phyloP scores from a whole-genome alignment of 2,113 vertebrate genomes.

The Bufo bufo region DNA sequence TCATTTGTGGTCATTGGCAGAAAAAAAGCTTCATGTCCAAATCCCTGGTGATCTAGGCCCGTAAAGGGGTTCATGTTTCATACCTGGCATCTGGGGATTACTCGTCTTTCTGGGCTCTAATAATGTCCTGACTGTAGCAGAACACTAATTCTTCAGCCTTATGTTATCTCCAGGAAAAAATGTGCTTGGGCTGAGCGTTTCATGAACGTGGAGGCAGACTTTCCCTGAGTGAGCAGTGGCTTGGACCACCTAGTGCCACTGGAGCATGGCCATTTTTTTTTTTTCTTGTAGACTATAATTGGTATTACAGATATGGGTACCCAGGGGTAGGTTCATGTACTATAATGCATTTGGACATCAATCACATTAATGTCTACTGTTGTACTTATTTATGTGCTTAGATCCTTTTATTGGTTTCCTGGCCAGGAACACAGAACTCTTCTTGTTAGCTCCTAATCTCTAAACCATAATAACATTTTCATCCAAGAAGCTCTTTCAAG shows the following conservation, averaged over 20 bases:
- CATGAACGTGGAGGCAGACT: too few species aligned
- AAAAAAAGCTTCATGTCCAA: too few species aligned
- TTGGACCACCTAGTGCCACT: neutral
- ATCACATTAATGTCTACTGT: neutral
- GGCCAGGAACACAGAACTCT: neutral
- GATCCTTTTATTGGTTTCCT: neutral
- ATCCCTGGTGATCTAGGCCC: too few species aligned
- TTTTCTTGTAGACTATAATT: neutral
- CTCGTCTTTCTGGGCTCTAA: too few species aligned
- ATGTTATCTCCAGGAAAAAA: too few species aligned
- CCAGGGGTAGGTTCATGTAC: neutral
- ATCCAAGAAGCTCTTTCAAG: constrained; percentile 21
- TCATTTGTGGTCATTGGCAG: too few species aligned
- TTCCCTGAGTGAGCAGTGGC: neutral
- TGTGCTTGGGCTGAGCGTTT: too few species aligned
- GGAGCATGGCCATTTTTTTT: neutral
- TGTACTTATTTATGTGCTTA: neutral
- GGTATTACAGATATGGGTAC: neutral
- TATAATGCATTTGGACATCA: neutral
- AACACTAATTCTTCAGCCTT: too few species aligned
- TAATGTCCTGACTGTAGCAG: too few species aligned
- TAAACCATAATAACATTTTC: constrained; percentile 22
- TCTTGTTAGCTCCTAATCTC: constrained; percentile 18
- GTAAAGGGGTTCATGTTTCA: too few species aligned
- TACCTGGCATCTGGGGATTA: too few species aligned